Evolutionary conservation across 2,113 vertebrate species (phyloP).

Genomic region (Prolemur simus): DNA sequence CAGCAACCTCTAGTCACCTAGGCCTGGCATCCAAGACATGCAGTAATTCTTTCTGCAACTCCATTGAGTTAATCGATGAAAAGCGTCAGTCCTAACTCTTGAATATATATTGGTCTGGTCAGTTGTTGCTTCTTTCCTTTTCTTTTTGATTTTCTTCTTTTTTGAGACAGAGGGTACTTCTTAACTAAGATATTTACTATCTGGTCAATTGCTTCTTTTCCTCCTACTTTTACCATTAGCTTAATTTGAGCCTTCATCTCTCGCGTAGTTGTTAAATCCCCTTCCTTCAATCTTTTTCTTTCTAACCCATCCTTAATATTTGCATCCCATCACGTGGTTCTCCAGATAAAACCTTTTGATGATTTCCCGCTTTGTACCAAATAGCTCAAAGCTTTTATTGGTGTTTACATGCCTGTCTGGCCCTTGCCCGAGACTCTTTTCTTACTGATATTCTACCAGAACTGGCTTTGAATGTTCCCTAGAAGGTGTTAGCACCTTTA

Average conservation of each 20-base stretch:
- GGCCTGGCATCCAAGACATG: neutral
- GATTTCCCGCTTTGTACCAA: neutral
- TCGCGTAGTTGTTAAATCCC: neutral
- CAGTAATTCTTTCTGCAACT: neutral
- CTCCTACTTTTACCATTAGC: neutral
- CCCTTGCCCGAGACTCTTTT: neutral
- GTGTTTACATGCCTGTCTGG: neutral
- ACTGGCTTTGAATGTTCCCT: neutral
- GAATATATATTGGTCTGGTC: neutral
- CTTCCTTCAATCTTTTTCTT: neutral
- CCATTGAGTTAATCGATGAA: neutral
- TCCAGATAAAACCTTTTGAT: constrained; percentile 6
- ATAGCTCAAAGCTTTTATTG: neutral
- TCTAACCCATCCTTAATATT: neutral
- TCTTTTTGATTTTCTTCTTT: too few relatives aligned
- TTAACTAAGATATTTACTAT: too few relatives aligned
- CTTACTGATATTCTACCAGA: neutral
- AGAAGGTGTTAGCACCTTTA: neutral
- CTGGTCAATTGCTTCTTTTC: neutral
- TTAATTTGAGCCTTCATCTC: neutral
- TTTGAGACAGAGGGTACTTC: too few relatives aligned
- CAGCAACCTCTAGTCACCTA: neutral
- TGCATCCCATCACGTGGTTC: neutral
- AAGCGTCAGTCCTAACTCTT: neutral
- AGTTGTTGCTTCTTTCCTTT: neutral